These are phyloP conservation scores for Vollenhovia emeryi DNA, from an alignment of 1,140 invertebrate species.

Conservation along the genomic window DNA sequence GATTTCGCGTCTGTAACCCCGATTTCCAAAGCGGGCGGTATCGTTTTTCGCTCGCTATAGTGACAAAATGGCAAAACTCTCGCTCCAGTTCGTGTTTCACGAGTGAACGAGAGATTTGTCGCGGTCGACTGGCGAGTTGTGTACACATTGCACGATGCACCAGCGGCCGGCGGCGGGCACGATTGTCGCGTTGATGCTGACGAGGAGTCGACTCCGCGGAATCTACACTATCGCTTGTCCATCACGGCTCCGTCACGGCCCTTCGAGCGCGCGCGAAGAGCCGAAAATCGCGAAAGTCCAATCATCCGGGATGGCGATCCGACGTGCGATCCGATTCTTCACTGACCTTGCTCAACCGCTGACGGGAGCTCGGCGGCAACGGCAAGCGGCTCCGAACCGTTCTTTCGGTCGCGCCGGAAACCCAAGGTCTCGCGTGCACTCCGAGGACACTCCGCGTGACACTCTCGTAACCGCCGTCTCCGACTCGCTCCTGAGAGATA, in stretches of 20 bases:
- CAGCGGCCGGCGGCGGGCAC: background rate
- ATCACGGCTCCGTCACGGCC: too few species aligned
- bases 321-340: background rate
- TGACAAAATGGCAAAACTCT: conserved; percentile 55
- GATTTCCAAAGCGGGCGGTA: conserved; percentile 15
- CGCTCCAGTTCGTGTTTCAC: conserved; percentile 62
- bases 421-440: conserved; percentile 19
- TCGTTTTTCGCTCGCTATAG: conserved; percentile 19
- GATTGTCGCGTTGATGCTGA: conserved; percentile 23
- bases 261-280: background rate
- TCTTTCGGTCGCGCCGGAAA: background rate
- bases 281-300: background rate
- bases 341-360: conserved; percentile 38
- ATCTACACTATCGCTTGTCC: background rate
- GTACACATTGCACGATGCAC: background rate
- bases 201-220: background rate
- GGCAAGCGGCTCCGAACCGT: background rate
- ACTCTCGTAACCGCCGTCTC: conserved; percentile 19
- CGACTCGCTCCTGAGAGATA: background rate
- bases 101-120: conserved; percentile 63
- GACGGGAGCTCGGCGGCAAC: background rate
- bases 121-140: conserved; percentile 38
- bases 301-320: background rate
- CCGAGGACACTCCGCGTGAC: conserved; percentile 43
- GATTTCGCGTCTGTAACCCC: background rate